phyloP scores from a whole-genome alignment of 2,888 invertebrate species.

The Diogma glabrata region DNA sequence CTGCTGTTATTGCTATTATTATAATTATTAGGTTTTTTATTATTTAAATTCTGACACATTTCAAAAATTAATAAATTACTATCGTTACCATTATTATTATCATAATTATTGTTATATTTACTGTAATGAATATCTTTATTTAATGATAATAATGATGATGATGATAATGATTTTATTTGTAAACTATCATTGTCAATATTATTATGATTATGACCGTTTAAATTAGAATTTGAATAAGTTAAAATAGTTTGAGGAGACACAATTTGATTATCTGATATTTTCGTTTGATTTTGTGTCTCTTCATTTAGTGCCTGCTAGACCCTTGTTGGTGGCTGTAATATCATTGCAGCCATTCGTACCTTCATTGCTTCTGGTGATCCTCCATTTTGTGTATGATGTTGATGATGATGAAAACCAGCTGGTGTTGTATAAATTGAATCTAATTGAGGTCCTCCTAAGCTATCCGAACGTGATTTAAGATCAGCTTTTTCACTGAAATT shows the following conservation, averaged over 20 bases:
- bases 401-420: constrained; percentile 35
- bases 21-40: constrained; percentile 18
- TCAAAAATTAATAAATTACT: constrained; percentile 15
- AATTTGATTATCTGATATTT: constrained; percentile 12
- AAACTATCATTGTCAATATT: constrained; percentile 16
- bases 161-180: constrained; percentile 6
- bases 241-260: constrained; percentile 12
- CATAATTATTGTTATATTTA: constrained; percentile 20
- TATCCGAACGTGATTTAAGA: constrained; percentile 37
- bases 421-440: constrained; percentile 62
- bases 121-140: constrained; percentile 9
- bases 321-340: constrained; percentile 80
- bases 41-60: constrained; percentile 1
- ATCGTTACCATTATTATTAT: constrained; percentile 21
- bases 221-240: too few relatives aligned
- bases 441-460: constrained; percentile 51
- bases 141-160: constrained; percentile 12
- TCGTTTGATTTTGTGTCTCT: constrained; percentile 14
- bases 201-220: constrained; percentile 14
- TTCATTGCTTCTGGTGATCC: constrained; percentile 69
- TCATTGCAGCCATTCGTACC: constrained; percentile 82
- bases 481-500: constrained; percentile 36
- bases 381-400: constrained; percentile 30
- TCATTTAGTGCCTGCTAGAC: constrained; percentile 44
- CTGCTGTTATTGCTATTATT: constrained; percentile 11